Percentiles rank a stretch among this genome's conserved stretches.
Evolutionary conservation across 2,797 vertebrate genomes (phyloP).

Genomic region (Liparis tanakae): DNA sequence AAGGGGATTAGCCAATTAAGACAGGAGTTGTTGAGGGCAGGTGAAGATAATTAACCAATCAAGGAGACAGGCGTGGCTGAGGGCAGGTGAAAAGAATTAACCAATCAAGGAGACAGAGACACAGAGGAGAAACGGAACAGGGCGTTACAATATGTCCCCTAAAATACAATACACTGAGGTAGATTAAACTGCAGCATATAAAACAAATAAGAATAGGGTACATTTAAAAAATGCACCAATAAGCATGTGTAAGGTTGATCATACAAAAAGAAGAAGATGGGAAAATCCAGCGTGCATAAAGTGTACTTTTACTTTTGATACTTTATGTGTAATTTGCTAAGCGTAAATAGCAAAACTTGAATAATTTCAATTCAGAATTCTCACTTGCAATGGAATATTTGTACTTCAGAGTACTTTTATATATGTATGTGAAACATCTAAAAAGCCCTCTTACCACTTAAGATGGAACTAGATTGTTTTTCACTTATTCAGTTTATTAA

Average conservation of each 20-base stretch:
- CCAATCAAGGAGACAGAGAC: too few species aligned
- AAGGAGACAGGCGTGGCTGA: too few species aligned
- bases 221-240: neutral
- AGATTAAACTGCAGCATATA: neutral
- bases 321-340: neutral
- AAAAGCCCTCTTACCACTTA: neutral
- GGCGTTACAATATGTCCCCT: neutral
- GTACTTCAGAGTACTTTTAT: neutral
- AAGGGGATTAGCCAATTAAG: too few species aligned
- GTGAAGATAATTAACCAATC: too few species aligned
- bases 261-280: neutral
- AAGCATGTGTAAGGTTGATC: neutral
- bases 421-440: neutral
- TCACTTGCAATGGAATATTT: neutral
- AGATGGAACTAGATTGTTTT: neutral
- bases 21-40: too few species aligned
- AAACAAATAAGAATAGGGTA: neutral
- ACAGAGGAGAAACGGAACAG: too few species aligned
- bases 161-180: neutral
- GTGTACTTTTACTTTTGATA: neutral
- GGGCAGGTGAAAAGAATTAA: too few species aligned
- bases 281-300: neutral
- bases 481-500: conserved; percentile 8
- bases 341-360: neutral
- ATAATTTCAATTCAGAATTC: neutral